A percentile compares a stretch with the other conserved stretches of the same genome.
phyloP scores from a whole-genome alignment of 2,797 vertebrate genomes.

The Eidolon dupreanum region DNA sequence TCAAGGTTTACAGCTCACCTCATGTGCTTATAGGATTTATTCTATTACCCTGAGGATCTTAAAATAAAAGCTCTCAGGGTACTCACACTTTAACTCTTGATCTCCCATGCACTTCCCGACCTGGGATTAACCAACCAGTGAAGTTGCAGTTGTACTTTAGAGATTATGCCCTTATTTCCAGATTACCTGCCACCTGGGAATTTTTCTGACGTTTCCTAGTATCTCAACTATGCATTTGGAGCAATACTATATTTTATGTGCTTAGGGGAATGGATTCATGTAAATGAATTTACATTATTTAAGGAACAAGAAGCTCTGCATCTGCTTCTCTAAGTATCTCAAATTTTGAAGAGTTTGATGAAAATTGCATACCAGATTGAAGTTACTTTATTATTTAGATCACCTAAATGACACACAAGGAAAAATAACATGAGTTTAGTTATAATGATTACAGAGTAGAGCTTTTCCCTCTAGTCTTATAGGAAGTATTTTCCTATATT shows the following conservation, averaged over 20 bases:
- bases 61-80: not conserved
- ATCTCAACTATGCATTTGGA: not conserved
- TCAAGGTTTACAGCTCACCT: not conserved
- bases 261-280: not conserved
- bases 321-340: not conserved
- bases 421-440: not conserved
- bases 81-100: not conserved
- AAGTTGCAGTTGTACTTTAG: not conserved
- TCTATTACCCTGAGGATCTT: not conserved
- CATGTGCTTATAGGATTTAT: not conserved
- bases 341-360: slow-evolving; percentile 14
- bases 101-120: not conserved
- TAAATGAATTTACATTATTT: not conserved
- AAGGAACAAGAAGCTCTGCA: not conserved
- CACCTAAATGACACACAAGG: not conserved
- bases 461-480: not conserved
- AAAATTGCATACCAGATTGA: not conserved
- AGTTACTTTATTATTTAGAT: not conserved
- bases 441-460: not conserved
- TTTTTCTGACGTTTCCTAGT: not conserved
- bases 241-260: not conserved
- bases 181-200: not conserved
- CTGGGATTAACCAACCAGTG: not conserved
- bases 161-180: not conserved
- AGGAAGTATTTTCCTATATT: not conserved